Conservation (phyloP, 2,113 vertebrate genomes). For the Semnornis frantzii region DNA sequence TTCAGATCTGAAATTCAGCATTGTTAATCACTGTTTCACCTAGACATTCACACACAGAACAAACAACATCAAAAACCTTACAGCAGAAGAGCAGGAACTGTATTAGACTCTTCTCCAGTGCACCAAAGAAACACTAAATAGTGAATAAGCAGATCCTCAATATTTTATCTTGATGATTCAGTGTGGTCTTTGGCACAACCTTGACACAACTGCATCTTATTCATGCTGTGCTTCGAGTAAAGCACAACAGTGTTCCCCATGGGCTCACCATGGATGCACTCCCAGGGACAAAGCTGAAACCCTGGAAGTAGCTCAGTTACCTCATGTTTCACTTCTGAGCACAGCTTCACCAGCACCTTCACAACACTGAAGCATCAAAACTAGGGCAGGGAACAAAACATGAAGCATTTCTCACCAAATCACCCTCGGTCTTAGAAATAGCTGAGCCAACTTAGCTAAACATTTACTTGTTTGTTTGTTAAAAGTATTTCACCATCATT, state of each 20-base stretch:
- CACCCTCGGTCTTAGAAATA: background rate
- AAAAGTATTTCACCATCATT: background rate
- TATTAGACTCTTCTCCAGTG: background rate
- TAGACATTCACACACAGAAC: background rate
- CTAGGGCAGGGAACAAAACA: background rate
- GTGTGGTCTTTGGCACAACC: background rate
- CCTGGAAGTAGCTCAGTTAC: rapidly evolving
- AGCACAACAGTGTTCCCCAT: rapidly evolving
- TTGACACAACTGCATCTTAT: rapidly evolving
- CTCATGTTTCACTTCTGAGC: background rate
- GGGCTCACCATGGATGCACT: background rate
- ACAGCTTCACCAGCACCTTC: background rate
- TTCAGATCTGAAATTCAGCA: background rate
- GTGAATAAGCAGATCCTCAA: background rate
- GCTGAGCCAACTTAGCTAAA: background rate
- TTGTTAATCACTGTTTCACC: conserved; percentile 1
- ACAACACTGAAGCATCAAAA: background rate
- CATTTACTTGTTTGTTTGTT: too few species aligned
- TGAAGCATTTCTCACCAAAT: rapidly evolving
- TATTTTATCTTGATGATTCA: background rate
- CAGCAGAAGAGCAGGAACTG: background rate
- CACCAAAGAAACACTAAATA: background rate
- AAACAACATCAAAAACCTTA: background rate
- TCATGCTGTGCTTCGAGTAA: background rate
- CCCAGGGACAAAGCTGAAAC: background rate